Percentiles rank a stretch among this genome's conserved stretches.
Conservation (phyloP, 53 echinoderm and acorn worm genomes). For the Henricia sp. region DNA sequence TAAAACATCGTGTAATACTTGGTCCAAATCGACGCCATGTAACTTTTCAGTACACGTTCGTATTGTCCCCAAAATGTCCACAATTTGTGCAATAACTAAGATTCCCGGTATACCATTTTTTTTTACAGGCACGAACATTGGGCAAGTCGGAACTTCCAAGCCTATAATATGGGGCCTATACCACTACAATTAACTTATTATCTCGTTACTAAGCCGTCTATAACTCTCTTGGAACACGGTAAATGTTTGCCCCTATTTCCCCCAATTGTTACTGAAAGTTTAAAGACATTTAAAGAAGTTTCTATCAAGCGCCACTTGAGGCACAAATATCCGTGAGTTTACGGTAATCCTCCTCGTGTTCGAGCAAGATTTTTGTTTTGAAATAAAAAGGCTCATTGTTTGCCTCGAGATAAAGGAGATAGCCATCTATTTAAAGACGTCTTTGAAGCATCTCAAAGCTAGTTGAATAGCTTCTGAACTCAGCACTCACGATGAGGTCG, state of each 20-base stretch:
- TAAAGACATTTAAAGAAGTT: no score
- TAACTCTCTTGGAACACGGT: background rate
- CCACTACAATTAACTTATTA: constrained; percentile 1
- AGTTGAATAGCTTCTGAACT: constrained; percentile 1
- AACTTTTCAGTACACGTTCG: no score
- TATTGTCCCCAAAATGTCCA: no score
- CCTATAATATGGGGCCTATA: no score
- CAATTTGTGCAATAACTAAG: no score
- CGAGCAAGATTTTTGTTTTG: constrained; percentile 4
- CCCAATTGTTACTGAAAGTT: constrained; percentile 20
- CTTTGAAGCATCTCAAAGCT: background rate
- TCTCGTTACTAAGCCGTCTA: background rate
- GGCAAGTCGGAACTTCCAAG: no score
- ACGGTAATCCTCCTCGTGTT: background rate
- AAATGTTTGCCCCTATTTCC: constrained; percentile 50
- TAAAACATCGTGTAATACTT: no score
- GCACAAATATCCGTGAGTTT: constrained; percentile 34
- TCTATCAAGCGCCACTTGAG: constrained; percentile 24
- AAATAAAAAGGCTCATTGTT: constrained; percentile 22
- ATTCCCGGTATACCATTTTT: no score
- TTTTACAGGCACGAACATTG: no score
- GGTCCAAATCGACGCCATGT: no score
- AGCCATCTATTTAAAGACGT: background rate
- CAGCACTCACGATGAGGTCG: constrained; percentile 40
- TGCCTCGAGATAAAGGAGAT: constrained; percentile 1